Evolutionary conservation across 2,113 vertebrate genomes (phyloP).

Genomic region (Chascanopsetta lugubris): DNA sequence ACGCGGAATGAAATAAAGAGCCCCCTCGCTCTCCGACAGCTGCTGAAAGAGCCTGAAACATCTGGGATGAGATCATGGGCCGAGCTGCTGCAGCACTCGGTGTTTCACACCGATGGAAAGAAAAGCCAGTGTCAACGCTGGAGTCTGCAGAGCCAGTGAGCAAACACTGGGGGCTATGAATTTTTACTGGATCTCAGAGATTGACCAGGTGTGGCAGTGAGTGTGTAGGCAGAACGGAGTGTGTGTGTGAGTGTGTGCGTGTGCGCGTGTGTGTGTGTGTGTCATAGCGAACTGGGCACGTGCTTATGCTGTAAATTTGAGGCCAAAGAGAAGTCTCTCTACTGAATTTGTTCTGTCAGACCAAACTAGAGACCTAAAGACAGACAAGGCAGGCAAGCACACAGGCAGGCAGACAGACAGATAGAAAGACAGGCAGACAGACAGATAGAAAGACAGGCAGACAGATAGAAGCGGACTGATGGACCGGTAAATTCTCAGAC

Average conservation of each 20-base stretch:
- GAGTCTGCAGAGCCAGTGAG: conserved; percentile 5
- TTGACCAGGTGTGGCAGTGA: background rate
- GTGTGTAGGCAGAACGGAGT: conserved; percentile 1
- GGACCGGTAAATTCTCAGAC: no score
- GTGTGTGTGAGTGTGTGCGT: conserved; percentile 9
- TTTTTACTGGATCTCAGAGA: conserved; percentile 42
- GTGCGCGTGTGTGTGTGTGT: conserved; percentile 1
- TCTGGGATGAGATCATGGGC: conserved; percentile 1
- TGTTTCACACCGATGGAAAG: conserved; percentile 6
- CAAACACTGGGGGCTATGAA: conserved; percentile 33
- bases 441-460: no score
- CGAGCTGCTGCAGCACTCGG: background rate
- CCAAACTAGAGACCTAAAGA: conserved; percentile 10
- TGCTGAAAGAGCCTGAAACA: conserved; percentile 7
- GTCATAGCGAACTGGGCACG: conserved; percentile 21
- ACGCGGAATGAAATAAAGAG: conserved; percentile 10
- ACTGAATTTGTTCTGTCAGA: conserved; percentile 43
- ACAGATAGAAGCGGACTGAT: conserved; percentile 2
- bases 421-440: background rate
- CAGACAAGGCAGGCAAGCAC: background rate
- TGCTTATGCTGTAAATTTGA: conserved; percentile 21
- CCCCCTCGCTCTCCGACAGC: background rate
- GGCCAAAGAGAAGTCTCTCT: conserved; percentile 1
- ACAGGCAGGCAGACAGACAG: background rate
- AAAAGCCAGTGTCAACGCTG: conserved; percentile 2